Base-by-base conservation (phyloP, 2,113 vertebrate species). In the Phyllopteryx taeniolatus region DNA sequence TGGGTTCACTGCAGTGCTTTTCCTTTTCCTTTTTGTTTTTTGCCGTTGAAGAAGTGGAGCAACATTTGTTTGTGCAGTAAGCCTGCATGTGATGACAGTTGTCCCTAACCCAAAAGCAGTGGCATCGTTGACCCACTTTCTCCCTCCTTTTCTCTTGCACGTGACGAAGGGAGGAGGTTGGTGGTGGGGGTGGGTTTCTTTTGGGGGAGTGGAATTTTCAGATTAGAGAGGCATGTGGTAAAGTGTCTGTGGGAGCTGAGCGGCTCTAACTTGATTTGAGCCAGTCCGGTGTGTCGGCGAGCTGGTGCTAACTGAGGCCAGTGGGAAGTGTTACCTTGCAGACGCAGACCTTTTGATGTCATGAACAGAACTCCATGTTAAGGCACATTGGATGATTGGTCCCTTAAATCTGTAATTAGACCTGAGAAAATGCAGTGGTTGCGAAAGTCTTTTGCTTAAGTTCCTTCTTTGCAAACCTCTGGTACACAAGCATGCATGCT, bases 61-160 rank as follows among this genome's bases (percentile, higher is more conserved):
- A 35, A 22, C 78, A 76, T 85, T 83, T 83, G 81, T 83, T 73
- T 75, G 62, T 70, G 68, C 75, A 35, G 9, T 44, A 64, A 67
- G 72, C 66, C 72, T 73, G 73, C 80, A 73, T 83, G 78, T 3
- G 70, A 77, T 81, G 85, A 84, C 86, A 84, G 83, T 83, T 77
- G 84, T 81, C 73, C 68, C 84, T 39, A 61, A 82, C 88, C 79
- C 79, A 79, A 87, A 74, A 49, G 71, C 71, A 72, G 70, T 70
- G 47, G 78, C 46, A 70, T 67, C 44, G 75, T 64, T 91, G 92
- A 92, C 91, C 92, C 88, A 90, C 83, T 92, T 92, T 88, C 81
- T 74, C 77, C 69, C 80, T 81, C 70, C 43, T 74, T 83, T 74
- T 74, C 81, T 79, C 33, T 19, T 39, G 70, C 86, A 89, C 76